Conservation (phyloP, 2,888 invertebrate genomes). For the Athetis lepigone region DNA sequence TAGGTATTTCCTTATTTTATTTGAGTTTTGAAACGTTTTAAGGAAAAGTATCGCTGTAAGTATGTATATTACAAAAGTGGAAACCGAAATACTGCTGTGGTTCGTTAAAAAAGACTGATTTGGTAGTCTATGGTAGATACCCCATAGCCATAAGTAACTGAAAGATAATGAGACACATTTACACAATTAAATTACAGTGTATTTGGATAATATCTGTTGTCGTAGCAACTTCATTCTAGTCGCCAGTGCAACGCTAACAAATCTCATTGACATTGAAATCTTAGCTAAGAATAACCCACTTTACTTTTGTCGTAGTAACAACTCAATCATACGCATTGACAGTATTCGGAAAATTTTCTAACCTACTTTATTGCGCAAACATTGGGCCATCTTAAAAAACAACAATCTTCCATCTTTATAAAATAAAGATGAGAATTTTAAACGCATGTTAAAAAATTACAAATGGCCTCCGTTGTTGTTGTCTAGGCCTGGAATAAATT, state of each 20-base stretch:
- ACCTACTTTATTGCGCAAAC: not conserved
- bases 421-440: not conserved
- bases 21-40: too few species aligned
- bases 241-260: constrained; percentile 14
- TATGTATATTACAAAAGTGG: not conserved
- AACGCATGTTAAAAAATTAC: constrained; percentile 3
- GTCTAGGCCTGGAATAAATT: not conserved
- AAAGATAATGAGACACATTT: too few species aligned
- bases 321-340: not conserved
- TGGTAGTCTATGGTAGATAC: too few species aligned
- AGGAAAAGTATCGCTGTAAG: too few species aligned
- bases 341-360: not conserved
- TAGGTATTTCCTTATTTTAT: too few species aligned
- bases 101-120: too few species aligned
- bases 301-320: constrained; percentile 28
- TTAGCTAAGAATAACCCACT: constrained; percentile 43
- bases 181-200: too few species aligned
- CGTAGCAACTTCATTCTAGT: not conserved
- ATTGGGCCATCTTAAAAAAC: not conserved
- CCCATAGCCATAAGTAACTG: too few species aligned
- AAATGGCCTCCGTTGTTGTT: constrained; percentile 16
- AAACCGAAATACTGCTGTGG: constrained; percentile 5
- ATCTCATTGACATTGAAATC: constrained; percentile 46
- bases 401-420: not conserved
- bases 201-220: not conserved